phyloP scores from a whole-genome alignment of 2,797 vertebrate species.

The Liasis olivaceus region DNA sequence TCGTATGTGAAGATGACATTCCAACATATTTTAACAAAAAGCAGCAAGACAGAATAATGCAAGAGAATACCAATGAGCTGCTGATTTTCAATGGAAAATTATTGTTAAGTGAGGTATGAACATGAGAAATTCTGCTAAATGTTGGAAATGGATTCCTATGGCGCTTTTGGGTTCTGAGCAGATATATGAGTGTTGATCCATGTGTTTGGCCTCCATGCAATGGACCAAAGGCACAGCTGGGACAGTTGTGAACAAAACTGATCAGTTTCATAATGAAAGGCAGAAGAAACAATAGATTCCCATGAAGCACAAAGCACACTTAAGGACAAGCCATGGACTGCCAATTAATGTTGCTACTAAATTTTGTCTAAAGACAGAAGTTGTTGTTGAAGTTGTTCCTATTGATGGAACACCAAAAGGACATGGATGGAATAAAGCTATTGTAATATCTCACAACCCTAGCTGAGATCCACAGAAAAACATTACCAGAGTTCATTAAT shows the following conservation, averaged over 20 bases:
- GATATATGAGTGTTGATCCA: neutral
- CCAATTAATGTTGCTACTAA: neutral
- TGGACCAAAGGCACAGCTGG: neutral
- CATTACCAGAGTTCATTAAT: neutral
- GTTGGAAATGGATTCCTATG: neutral
- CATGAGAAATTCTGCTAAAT: neutral
- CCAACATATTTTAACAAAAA: neutral
- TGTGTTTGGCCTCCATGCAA: neutral
- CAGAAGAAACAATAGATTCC: neutral
- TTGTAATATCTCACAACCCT: neutral
- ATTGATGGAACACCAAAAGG: neutral
- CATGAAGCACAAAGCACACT: neutral
- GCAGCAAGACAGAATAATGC: neutral
- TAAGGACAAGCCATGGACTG: no score
- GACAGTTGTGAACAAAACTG: neutral
- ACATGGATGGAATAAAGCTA: neutral
- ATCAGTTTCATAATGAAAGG: neutral
- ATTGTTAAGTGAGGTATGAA: neutral
- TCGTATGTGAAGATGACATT: neutral
- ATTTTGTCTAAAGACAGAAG: neutral
- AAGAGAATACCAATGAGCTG: neutral
- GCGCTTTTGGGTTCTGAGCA: neutral
- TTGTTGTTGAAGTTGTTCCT: neutral
- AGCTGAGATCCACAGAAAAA: neutral
- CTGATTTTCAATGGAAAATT: neutral